Evolutionary conservation across 2,797 vertebrate species (phyloP).

Genomic region (Epinephelus malabaricus): DNA sequence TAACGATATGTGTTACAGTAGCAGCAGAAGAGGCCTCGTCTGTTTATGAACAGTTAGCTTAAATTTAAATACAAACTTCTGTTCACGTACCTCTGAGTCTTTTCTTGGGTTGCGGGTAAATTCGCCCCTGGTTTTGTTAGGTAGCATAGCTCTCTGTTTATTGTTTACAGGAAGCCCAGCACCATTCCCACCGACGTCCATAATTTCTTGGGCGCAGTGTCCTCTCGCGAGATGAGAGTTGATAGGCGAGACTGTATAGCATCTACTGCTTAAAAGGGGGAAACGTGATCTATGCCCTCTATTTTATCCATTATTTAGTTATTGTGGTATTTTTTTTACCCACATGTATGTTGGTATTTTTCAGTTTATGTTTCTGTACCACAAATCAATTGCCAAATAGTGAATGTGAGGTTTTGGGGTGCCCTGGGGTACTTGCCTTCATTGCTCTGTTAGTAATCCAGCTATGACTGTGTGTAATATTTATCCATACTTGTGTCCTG

Average conservation of each 20-base stretch:
- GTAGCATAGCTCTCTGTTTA: constrained; percentile 89
- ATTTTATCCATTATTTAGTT: neutral
- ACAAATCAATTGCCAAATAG: neutral
- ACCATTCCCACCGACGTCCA: constrained; percentile 86
- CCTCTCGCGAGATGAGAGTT: constrained; percentile 72
- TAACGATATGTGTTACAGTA: constrained; percentile 19
- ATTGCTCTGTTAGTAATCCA: neutral
- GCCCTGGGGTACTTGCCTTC: neutral
- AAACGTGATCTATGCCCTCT: neutral
- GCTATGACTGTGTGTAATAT: neutral
- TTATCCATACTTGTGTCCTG: neutral
- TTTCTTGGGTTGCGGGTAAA: constrained; percentile 93
- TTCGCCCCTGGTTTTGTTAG: constrained; percentile 88
- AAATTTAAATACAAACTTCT: neutral
- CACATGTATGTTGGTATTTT: neutral
- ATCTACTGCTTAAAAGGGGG: too few relatives aligned
- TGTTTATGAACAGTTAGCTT: neutral
- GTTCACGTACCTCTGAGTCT: constrained; percentile 92
- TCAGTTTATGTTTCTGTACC: neutral
- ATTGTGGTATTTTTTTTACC: neutral
- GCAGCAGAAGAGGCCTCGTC: constrained; percentile 25
- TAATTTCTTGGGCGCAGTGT: constrained; percentile 56
- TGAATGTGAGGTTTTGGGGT: neutral
- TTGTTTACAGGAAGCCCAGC: constrained; percentile 88
- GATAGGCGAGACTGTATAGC: neutral